These are phyloP conservation scores for Solea solea DNA, from an alignment of 2,113 vertebrate species.

Conservation along the genomic window DNA sequence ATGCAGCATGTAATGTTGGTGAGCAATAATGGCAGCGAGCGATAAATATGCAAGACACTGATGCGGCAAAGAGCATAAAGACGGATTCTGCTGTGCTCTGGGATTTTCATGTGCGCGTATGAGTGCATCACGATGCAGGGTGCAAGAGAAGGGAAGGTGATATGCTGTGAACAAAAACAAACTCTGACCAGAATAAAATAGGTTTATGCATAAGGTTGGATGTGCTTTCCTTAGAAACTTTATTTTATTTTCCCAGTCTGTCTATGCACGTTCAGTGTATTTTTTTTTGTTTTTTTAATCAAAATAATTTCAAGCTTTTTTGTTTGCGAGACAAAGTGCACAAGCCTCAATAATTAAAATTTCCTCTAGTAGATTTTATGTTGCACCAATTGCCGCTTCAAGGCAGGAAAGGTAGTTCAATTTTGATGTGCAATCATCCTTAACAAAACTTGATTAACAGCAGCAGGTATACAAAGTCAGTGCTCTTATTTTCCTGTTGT, in stretches of 20 bases:
- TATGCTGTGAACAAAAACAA: constrained; percentile 8
- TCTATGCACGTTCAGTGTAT: neutral
- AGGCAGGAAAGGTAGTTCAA: neutral
- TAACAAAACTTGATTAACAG: neutral
- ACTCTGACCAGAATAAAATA: no score
- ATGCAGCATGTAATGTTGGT: constrained; percentile 29
- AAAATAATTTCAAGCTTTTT: no score
- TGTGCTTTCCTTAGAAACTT: neutral
- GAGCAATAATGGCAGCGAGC: constrained; percentile 36
- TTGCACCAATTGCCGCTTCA: neutral
- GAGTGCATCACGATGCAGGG: neutral
- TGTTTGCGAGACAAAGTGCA: neutral
- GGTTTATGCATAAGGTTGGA: no score
- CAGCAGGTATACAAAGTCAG: neutral
- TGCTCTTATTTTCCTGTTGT: neutral
- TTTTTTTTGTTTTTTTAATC: neutral
- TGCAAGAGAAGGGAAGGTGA: constrained; percentile 6
- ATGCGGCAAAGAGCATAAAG: constrained; percentile 15
- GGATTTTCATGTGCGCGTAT: constrained; percentile 10
- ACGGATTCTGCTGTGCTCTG: constrained; percentile 19
- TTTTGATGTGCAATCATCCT: neutral
- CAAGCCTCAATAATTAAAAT: neutral
- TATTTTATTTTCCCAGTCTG: neutral
- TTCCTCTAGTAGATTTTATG: neutral
- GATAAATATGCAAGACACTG: constrained; percentile 44